Base-by-base conservation (phyloP, 2,888 invertebrate species). In the Andrena camellia region DNA sequence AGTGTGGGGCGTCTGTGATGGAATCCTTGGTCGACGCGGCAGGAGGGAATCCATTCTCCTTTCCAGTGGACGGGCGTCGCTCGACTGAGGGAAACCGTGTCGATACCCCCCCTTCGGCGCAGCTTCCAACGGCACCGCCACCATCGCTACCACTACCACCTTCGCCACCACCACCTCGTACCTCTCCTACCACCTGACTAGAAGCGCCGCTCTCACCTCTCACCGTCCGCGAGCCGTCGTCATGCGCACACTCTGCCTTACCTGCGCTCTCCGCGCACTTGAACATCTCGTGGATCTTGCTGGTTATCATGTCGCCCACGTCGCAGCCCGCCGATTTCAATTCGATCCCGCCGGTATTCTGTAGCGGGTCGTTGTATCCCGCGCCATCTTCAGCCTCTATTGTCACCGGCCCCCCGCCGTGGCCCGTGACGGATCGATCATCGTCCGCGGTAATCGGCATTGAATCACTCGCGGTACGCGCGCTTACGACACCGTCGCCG, bases 181-280 rank as follows among this genome's bases (percentile, higher is more conserved):
- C 89, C 82, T 90, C 90, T 71, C 57, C 81, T 63, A 86, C 85
- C 52, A 83, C 83, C 84, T 83, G 83, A 71, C 80, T 78, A 29
- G 68, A 69, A 59, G 62, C 73, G 75, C 85, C 71, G 81, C 81
- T 78, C 66, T 89, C 88, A 77, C 89, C 89, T 89, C 88, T 85
- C 88, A 85, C 86, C 78, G 83, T 66, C 59, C 67, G 42, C 83
- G 66, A 59, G 73, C 82, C 86, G 73, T 84, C 83, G 89, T 90
- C 90, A 87, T 90, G 91, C 95, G 95, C 92, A 95, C 91, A 94
- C 93, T 95, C 95, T 92, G 94, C 94, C 78, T 87, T 89, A 87
- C 92, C 76, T 85, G 85, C 75, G 82, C 69, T 78, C 84, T 88
- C 87, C 71, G 73, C 88, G 71, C 85, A 89, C 83, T 88, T 90